Base-by-base conservation (phyloP, 2,113 vertebrate genomes). In the Pseudorectes ferrugineus region DNA sequence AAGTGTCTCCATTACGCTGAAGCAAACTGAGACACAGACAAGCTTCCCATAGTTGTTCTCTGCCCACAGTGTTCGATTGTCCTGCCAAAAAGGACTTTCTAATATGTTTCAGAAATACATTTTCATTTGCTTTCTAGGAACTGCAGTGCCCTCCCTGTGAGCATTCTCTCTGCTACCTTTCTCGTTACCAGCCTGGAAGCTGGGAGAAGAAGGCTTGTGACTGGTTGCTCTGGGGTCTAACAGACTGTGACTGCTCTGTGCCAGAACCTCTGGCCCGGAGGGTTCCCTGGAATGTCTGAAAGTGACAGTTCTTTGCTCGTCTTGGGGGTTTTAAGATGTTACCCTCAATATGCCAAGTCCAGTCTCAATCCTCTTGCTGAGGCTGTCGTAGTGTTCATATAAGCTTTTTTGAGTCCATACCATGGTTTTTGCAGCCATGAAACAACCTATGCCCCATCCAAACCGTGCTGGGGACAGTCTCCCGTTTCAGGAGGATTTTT, bases 301-400 rank as follows among this genome's bases (percentile, higher is more conserved):
- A 68, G 89, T 79, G 87, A 82, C 77, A 84, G 93, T 31, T 91
- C 42, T 23, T 82, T 88, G 42, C 84, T 88, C 9, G 2, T 85
- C 91, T 85, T 26, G 10, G 45, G 23, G 36, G 3, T 49, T 93
- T 91, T 43, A 67, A 63, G 43, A 72, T 57, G 62, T 82, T 89
- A 73, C 85, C 81, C 89, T 92, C 89, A 89, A 91, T 94, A 58
- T 92, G 84, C 74, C 93, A 93, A 38, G 45, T 85, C 46, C 49
- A 22, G 38, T 70, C 67, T 73, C 5, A 0, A 0, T 79, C 35
- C 3, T 83, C 33, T n/a, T 31, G 24, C 43, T 95, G 78, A 92
- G 35, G 58, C 54, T 93, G 91, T 89, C 9, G 0, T 42, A 57
- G 46, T 23, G 19, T 25, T 91, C 14, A 4, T 51, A 19, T 2